Evolutionary conservation across 2,797 vertebrate species (phyloP).

Genomic region (Bovichtus diacanthus): DNA sequence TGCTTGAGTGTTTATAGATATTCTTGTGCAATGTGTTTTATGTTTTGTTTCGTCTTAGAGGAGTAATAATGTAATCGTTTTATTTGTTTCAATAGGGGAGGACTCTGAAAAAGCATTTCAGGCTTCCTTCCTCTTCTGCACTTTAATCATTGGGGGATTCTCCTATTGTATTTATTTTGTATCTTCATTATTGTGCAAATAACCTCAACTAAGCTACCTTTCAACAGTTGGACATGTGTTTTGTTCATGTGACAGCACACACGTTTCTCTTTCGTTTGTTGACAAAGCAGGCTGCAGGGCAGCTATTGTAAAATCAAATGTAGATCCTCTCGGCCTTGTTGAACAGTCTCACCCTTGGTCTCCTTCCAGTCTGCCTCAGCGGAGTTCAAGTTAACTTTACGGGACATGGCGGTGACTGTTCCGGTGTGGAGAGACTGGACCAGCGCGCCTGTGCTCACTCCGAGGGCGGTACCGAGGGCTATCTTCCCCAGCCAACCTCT

Average conservation of each 20-base stretch:
- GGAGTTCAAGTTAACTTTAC: slow-evolving; percentile 76
- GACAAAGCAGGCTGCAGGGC: neutral
- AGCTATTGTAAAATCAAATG: neutral
- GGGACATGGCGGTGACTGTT: slow-evolving; percentile 74
- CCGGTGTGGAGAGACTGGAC: slow-evolving; percentile 75
- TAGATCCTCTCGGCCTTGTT: neutral
- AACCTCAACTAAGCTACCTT: neutral
- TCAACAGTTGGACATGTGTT: slow-evolving; percentile 9
- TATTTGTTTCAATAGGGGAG: neutral
- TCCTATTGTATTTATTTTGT: neutral
- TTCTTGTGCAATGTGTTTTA: neutral
- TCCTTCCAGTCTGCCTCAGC: slow-evolving; percentile 79
- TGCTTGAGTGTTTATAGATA: neutral
- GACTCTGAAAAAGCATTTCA: neutral
- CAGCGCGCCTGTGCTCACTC: slow-evolving; percentile 54
- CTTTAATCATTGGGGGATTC: neutral
- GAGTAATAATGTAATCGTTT: neutral
- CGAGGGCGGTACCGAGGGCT: slow-evolving; percentile 67
- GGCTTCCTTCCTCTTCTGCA: neutral
- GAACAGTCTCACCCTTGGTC: slow-evolving; percentile 83
- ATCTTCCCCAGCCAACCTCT: slow-evolving; percentile 40
- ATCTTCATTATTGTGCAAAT: neutral
- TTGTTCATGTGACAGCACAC: slow-evolving; percentile 4
- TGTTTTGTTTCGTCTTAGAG: neutral
- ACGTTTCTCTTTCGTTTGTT: neutral